These are phyloP conservation scores for Pycnonotus jocosus DNA, from an alignment of 2,113 vertebrate species.

Conservation along the genomic window DNA sequence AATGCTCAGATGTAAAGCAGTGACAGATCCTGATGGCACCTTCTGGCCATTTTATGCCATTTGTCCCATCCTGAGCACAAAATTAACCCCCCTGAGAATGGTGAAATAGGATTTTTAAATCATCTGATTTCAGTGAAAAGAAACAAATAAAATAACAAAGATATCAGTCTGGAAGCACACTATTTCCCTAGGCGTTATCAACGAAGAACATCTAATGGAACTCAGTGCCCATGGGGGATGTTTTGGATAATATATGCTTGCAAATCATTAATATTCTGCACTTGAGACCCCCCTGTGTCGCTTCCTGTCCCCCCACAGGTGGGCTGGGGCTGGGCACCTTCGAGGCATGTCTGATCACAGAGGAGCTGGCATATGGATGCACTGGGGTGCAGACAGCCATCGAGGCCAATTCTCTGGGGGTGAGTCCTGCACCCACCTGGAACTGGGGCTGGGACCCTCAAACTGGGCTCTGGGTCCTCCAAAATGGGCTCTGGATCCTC, in stretches of 20 bases:
- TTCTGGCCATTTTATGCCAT: not conserved
- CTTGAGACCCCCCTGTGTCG: not conserved
- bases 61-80: not conserved
- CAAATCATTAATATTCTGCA: not conserved
- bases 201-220: not conserved
- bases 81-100: no score
- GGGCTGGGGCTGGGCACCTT: conserved; percentile 85
- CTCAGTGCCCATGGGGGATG: fast-evolving
- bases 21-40: not conserved
- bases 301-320: conserved; percentile 60
- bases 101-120: not conserved
- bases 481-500: not conserved
- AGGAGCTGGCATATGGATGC: conserved; percentile 89
- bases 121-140: not conserved
- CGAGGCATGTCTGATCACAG: conserved; percentile 86
- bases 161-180: not conserved
- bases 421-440: conserved; percentile 47
- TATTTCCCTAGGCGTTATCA: not conserved
- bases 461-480: not conserved
- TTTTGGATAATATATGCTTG: not conserved
- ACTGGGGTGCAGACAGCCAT: conserved; percentile 88
- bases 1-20: not conserved
- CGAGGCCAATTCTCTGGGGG: conserved; percentile 87
- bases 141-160: not conserved
- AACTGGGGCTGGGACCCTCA: not conserved